These are phyloP conservation scores for Macrotis lagotis DNA, from an alignment of 2,113 vertebrate species.

Conservation along the genomic window DNA sequence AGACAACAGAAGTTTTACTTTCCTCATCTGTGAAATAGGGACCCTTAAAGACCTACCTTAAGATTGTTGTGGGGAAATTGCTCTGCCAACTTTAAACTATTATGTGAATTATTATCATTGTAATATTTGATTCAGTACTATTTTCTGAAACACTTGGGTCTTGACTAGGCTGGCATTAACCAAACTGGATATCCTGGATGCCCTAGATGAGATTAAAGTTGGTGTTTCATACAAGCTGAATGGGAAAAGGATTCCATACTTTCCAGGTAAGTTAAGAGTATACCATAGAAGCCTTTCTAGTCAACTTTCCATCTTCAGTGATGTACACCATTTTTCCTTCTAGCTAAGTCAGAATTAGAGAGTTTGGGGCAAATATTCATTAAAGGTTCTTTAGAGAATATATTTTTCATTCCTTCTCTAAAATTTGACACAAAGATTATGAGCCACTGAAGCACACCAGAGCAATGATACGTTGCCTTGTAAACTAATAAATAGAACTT, in stretches of 20 bases:
- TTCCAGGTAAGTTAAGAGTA: constrained; percentile 89
- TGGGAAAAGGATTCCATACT: constrained; percentile 96
- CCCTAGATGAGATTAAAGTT: constrained; percentile 95
- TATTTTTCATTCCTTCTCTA: not conserved
- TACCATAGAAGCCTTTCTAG: not conserved
- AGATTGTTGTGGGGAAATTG: too few relatives aligned
- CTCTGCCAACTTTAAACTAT: not conserved
- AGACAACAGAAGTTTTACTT: not conserved
- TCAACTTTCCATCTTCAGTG: not conserved
- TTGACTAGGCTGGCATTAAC: constrained; percentile 93
- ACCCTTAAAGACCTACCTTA: not conserved
- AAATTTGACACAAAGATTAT: not conserved
- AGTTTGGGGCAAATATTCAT: not conserved
- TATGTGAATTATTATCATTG: not conserved
- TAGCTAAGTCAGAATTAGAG: not conserved
- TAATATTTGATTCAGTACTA: constrained; percentile 3
- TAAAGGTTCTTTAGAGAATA: not conserved
- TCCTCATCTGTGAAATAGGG: not conserved
- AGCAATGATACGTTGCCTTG: not conserved
- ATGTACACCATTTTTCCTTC: not conserved
- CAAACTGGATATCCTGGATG: constrained; percentile 97
- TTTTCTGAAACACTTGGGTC: constrained; percentile 43
- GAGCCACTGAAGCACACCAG: not conserved
- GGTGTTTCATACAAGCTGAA: constrained; percentile 95
- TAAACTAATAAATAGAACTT: not conserved